Base-by-base conservation (phyloP, 2,797 vertebrate species). In the Xenops minutus region DNA sequence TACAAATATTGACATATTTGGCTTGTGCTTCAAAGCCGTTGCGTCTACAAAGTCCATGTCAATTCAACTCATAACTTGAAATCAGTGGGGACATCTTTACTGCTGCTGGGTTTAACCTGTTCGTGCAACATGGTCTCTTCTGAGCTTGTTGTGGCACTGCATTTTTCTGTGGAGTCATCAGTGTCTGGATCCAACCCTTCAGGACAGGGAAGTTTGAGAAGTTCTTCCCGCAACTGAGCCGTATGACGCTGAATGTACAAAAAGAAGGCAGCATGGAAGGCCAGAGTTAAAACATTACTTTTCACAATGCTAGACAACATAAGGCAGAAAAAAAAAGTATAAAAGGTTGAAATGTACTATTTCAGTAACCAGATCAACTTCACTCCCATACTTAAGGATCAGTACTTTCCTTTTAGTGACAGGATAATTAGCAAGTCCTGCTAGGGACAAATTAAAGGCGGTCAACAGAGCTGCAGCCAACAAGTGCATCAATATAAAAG, bases 1-100 rank as follows among this genome's bases (percentile, higher is more conserved):
- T 99, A 99, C 99, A 99, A 99, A 99, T 99, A 99, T 99, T 98
- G 99, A 99, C 99, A 99, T 99, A 98, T 98, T 98, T 98, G 98
- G 98, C 99, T 99, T 98, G 98, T 98, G 98, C 98, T 99, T 98
- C 95, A 97, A 98, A 99, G 99, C 99, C 99, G 97, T 96, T 97
- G 82, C 98, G 98, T 99, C 98, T 98, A 93, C 97, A 97, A 97
- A 97, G 98, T 98, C 97, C 98, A 95, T 64, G 94, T 97, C 97
- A 95, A 88, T 23, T 94, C 97, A 97, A 96, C 97, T 99, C 98
- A 99, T 98, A 99, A 98, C 97, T 99, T 98, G 97, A 99, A 99
- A 95, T 99, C 99, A 85, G 98, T 96, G 95, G 98, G 98, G 96
- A 98, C 97, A 96, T 98, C 99, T 98, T 99, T 99, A 94, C 99